Conservation (phyloP, 23 tunicate genomes). For the Ascidia mentula region DNA sequence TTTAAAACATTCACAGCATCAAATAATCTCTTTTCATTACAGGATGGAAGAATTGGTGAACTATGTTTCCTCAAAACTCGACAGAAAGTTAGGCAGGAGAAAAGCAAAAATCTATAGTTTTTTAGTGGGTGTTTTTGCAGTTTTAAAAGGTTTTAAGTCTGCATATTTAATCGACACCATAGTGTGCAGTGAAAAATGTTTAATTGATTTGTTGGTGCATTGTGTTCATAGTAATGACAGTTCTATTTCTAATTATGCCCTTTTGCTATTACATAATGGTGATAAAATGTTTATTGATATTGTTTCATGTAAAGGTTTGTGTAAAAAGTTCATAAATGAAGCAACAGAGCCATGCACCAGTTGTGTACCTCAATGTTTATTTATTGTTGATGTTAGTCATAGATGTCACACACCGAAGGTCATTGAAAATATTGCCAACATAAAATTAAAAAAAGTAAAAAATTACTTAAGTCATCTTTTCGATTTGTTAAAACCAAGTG, state of each 20-base stretch:
- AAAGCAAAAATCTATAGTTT: not conserved
- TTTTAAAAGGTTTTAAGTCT: not conserved
- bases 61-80: not conserved
- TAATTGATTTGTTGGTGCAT: not conserved
- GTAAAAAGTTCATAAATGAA: not conserved
- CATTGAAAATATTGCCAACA: not conserved
- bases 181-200: not conserved
- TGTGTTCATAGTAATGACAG: not conserved
- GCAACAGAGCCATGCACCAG: not conserved
- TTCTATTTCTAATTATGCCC: not conserved
- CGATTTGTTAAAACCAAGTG: not conserved
- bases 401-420: not conserved
- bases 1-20: no score
- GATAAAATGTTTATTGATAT: not conserved
- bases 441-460: not conserved
- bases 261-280: not conserved
- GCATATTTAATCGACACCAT: not conserved
- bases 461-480: not conserved
- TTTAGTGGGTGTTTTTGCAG: not conserved
- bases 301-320: not conserved
- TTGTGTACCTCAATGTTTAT: not conserved
- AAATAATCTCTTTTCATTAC: not conserved
- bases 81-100: not conserved
- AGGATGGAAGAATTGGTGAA: not conserved
- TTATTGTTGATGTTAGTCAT: not conserved